These are phyloP conservation scores for Papilio protenor DNA, from an alignment of 2,888 invertebrate species.

Conservation along the genomic window DNA sequence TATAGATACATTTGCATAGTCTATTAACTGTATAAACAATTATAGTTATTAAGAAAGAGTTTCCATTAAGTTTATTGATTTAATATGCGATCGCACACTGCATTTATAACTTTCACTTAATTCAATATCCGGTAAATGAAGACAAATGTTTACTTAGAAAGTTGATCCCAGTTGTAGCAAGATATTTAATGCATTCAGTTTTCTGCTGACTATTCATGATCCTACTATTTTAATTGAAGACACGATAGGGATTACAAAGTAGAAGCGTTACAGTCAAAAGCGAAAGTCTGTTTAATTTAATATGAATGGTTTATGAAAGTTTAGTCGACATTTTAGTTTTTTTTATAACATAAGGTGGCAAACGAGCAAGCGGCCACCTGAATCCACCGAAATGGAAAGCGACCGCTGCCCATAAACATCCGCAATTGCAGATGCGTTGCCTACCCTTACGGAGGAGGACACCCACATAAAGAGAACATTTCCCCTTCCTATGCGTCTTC, in stretches of 20 bases:
- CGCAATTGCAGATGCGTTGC: too few species aligned
- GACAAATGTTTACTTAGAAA: constrained; percentile 41
- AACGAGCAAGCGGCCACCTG: too few species aligned
- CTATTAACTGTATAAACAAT: constrained; percentile 11
- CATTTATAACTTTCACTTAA: constrained; percentile 38
- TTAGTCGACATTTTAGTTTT: background rate
- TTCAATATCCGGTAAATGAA: constrained; percentile 34
- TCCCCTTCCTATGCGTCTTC: too few species aligned
- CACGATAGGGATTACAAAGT: background rate
- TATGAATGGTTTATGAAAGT: background rate
- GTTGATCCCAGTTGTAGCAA: constrained; percentile 19
- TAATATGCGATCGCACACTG: constrained; percentile 24
- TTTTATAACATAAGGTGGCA: too few species aligned
- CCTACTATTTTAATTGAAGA: constrained; percentile 11
- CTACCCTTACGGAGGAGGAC: too few species aligned
- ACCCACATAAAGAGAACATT: too few species aligned
- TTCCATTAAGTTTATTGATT: constrained; percentile 31
- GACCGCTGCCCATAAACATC: too few species aligned
- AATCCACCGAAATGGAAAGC: too few species aligned
- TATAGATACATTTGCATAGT: background rate
- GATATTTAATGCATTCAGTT: background rate
- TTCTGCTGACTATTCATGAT: constrained; percentile 27
- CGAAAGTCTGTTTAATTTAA: background rate
- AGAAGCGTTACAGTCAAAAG: background rate
- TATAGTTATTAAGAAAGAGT: constrained; percentile 25